Percentiles rank a stretch among this genome's conserved stretches.
phyloP scores from a whole-genome alignment of 2,797 vertebrate species.

The Spatula clypeata region DNA sequence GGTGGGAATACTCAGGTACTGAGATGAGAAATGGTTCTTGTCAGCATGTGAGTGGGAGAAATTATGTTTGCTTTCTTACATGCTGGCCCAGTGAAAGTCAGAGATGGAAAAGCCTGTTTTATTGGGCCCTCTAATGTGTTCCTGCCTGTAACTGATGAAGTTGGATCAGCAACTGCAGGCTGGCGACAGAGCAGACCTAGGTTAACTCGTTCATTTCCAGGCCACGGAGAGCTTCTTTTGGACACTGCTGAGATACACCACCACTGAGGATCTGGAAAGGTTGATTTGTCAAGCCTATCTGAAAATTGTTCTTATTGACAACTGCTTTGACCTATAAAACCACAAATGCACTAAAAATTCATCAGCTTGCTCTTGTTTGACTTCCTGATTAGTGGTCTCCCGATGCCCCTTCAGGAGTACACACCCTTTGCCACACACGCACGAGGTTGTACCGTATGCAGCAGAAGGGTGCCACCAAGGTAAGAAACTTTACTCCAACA shows the following conservation, averaged over 20 bases:
- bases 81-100: background rate
- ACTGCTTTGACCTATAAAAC: background rate
- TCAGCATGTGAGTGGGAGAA: background rate
- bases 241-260: background rate
- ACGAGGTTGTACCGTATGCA: fast-evolving
- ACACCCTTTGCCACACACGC: fast-evolving
- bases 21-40: conserved; percentile 29
- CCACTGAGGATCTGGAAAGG: background rate
- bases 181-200: background rate
- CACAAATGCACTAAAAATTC: background rate
- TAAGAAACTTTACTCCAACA: background rate
- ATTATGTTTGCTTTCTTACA: background rate
- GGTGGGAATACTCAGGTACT: conserved; percentile 24
- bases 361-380: background rate
- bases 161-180: background rate
- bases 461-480: fast-evolving
- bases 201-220: background rate
- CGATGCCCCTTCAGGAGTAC: background rate
- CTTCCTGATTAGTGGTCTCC: background rate
- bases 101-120: background rate
- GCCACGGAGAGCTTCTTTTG: background rate
- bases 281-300: background rate
- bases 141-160: background rate
- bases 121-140: background rate
- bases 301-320: background rate